Base-by-base conservation (phyloP, 2,797 vertebrate genomes). In the Myotis findleyi region DNA sequence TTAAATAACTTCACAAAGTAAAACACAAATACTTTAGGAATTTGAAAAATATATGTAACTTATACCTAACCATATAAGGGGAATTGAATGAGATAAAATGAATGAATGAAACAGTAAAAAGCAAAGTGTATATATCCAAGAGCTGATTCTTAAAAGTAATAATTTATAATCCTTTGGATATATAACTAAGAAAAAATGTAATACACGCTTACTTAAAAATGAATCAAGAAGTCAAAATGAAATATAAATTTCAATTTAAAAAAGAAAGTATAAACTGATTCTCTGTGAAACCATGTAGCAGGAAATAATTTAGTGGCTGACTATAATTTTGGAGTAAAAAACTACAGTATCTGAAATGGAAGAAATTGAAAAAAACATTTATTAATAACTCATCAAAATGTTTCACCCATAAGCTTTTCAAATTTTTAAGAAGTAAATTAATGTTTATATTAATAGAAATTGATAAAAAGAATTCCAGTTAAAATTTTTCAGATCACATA, bases 121-220 rank as follows among this genome's bases (percentile, higher is more conserved):
- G 38, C 75, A 3, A 27, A n/a, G 0, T 73, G 55, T 4, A 25
- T 82, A 38, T 68, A 72, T 84, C 2, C 6, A 87, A 83, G 16
- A 89, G 1, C 2, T 95, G 0, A 8, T 88, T 96, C 62, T 92
- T 92, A 72, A 92, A 95, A 95, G 49, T 81, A 90, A 47, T 51
- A 49, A 71, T 57, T 47, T 68, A 53, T 41, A 90, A 86, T 75
- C 3, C 13, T 84, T 36, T 73, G 17, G 44, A 41, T 38, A 41
- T 59, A 47, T 33, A 57, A 41, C 7, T 71, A 72, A 49, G 44
- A 33, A 72, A 83, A 51, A 82, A 71, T 90, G 1, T 84, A 66
- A 80, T 68, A 3, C 8, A 49, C 0, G 33, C 10, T 91, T 93
- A 80, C 75, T 73, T 88, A 12, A 64, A 92, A 73, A 55, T 84